Evolutionary conservation across 1,140 invertebrate genomes (phyloP).

Genomic region (Brachystomella parvula): DNA sequence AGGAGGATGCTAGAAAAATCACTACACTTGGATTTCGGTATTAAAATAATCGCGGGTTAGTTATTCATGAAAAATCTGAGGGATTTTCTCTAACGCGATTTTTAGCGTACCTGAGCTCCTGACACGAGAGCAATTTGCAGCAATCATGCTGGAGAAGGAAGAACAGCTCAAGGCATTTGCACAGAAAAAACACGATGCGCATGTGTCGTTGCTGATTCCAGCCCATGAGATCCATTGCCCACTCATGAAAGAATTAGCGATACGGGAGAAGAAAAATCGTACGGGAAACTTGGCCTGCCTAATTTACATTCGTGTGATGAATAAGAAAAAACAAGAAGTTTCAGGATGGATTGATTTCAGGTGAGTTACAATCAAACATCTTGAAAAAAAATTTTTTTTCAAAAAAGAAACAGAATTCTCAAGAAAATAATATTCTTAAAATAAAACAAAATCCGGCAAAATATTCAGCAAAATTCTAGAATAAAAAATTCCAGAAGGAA

Average conservation of each 20-base stretch:
- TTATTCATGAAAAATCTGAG: background rate
- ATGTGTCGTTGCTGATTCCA: background rate
- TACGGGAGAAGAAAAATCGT: slow-evolving; percentile 19
- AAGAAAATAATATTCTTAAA: too few relatives aligned
- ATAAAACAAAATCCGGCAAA: too few relatives aligned
- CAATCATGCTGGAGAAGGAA: slow-evolving; percentile 1
- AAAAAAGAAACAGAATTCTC: too few relatives aligned
- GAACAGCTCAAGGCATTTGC: slow-evolving; percentile 2
- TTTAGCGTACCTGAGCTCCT: slow-evolving; percentile 27
- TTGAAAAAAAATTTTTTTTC: too few relatives aligned
- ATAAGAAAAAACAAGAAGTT: slow-evolving; percentile 28
- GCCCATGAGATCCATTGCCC: slow-evolving; percentile 3
- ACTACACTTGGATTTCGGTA: slow-evolving; percentile 27
- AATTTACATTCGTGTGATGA: slow-evolving; percentile 22
- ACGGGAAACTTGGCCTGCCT: slow-evolving; percentile 19
- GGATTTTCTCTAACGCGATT: background rate
- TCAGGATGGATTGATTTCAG: slow-evolving; percentile 31
- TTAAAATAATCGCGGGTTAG: background rate
- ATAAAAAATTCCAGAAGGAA: too few relatives aligned
- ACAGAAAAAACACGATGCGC: slow-evolving; percentile 12
- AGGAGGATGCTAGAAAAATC: slow-evolving; percentile 21
- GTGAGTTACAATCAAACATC: too few relatives aligned
- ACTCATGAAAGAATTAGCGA: slow-evolving; percentile 24
- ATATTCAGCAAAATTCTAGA: too few relatives aligned
- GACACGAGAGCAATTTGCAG: slow-evolving; percentile 14